Percentiles rank a stretch among this genome's conserved stretches.
Conservation (phyloP, 2,797 vertebrate genomes). For the Pseudochirops corinnae region DNA sequence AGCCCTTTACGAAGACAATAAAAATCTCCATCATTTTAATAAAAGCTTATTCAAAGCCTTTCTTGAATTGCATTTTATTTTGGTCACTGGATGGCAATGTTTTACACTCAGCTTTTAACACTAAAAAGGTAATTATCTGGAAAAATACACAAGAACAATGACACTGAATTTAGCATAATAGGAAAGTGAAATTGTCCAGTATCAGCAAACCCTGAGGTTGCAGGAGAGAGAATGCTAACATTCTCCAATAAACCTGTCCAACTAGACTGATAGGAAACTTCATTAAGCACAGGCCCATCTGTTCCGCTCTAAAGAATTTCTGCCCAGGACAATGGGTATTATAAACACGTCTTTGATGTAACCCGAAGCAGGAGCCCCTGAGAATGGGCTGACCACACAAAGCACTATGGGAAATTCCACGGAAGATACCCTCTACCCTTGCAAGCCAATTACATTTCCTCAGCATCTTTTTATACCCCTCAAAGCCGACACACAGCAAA, state of each 20-base stretch:
- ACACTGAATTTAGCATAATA: conserved; percentile 33
- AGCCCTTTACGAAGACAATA: conserved; percentile 72
- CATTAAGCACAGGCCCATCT: not conserved
- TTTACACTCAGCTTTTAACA: conserved; percentile 69
- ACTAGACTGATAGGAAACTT: not conserved
- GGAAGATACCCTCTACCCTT: not conserved
- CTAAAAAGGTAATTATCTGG: conserved; percentile 73
- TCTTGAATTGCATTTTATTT: conserved; percentile 76
- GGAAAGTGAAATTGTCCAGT: conserved; percentile 17
- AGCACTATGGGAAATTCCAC: not conserved
- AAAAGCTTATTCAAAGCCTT: conserved; percentile 55
- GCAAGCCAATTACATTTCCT: not conserved
- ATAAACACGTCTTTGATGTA: not conserved
- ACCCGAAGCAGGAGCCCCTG: not conserved
- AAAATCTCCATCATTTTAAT: conserved; percentile 73
- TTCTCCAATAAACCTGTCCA: not conserved
- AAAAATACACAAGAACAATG: conserved; percentile 67
- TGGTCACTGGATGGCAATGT: conserved; percentile 63
- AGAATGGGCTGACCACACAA: not conserved
- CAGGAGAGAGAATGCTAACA: not conserved
- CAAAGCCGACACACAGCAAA: not conserved
- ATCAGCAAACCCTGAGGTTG: not conserved
- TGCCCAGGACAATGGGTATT: not conserved
- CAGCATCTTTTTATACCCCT: not conserved
- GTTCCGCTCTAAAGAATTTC: not conserved